Evolutionary conservation across 2,888 invertebrate genomes (phyloP), one percentile per base, ranked within the genome.

Genomic region (Pheosia gnoma): DNA sequence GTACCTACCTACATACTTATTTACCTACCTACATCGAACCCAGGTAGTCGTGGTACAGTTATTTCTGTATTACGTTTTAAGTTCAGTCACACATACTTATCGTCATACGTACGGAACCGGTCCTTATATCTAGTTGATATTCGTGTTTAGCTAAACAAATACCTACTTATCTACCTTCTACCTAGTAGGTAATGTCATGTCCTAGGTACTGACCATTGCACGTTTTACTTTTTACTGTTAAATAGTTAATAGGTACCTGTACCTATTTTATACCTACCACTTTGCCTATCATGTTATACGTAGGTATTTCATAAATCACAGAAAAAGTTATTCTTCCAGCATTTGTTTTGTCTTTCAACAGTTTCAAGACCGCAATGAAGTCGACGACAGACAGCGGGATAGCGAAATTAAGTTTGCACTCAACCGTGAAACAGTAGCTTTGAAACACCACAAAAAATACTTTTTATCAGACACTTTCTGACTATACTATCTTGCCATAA

Each of bases 31-130:
- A 63, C 60, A 59, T 63, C 57, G 59, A 61, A 60, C 60, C 67
- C 73, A 70, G 72, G 74, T 74, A 74, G 67, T 75, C 71, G 68
- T 68, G 67, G 74, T 74, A 75, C 77, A 70, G 71, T 77, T 78
- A 72, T 72, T 74, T 77, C 69, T 77, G 77, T 25, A 25, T 75
- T 77, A 70, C 71, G 70, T 69, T 71, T 74, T 65, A 74, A 9
- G 25, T 53, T 53, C 37, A 53, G 10, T 37, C 53, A 11, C 13
- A 13, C 13, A 25, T 51, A 3, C 41, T 41, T 5, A 7, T 8
- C 41, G 41, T 41, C 25, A 25, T 25, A 25, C 25, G 25, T 25
- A 25, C 25, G 25, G 25, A 25, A 25, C 2, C 25, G 2, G 25
- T 25, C 2, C 25, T 25, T 25, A 25, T 25, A 25, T 25, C 25